Base-by-base conservation (phyloP, 2,113 vertebrate species). In the Psammodynastes pulverulentus region DNA sequence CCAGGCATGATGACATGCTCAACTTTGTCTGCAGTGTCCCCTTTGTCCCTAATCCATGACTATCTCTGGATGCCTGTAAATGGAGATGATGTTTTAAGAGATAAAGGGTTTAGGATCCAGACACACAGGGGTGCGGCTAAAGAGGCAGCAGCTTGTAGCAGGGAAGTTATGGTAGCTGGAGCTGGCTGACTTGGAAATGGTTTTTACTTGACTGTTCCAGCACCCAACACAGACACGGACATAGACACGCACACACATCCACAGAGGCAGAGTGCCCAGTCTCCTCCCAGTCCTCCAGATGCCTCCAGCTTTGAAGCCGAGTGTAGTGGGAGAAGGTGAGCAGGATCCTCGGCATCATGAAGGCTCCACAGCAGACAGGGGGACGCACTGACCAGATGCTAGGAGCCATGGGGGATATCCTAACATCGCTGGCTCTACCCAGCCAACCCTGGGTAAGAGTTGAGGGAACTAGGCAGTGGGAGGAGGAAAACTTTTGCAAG, bases 381-480 rank as follows among this genome's bases (percentile, higher is more conserved):
- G 98, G 97, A 52, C 97, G 97, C 85, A 98, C 98, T 13, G 97
- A 98, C 96, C 97, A 98, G 96, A 98, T 98, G 96, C 96, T 98
- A 91, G 98, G 98, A 91, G 98, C 98, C 92, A 98, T 98, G 97
- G 98, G 97, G 19, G 98, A 98, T 46, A 95, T 98, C 95, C 96
- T 98, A 86, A 98, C 97, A n/a, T 98, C 98, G 4, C 94, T 98
- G 96, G 98, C 97, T 52, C 95, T 98, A 94, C 98, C 98, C 93
- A 97, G 95, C 93, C 97, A 98, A 91, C 97, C 97, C 90, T 98
- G 97, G 98, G 98, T 98, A 96, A 98, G 98, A 58, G 19, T 48
- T 58, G 49, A 46, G 17, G 19, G 34, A 34, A 19, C 8, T 8
- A 34, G 6, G 62, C 45, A 34, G 9, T 23, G 56, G 67, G 34